These are phyloP conservation scores for Wiebesia pumilae DNA, from an alignment of 1,140 invertebrate species.

Conservation along the genomic window DNA sequence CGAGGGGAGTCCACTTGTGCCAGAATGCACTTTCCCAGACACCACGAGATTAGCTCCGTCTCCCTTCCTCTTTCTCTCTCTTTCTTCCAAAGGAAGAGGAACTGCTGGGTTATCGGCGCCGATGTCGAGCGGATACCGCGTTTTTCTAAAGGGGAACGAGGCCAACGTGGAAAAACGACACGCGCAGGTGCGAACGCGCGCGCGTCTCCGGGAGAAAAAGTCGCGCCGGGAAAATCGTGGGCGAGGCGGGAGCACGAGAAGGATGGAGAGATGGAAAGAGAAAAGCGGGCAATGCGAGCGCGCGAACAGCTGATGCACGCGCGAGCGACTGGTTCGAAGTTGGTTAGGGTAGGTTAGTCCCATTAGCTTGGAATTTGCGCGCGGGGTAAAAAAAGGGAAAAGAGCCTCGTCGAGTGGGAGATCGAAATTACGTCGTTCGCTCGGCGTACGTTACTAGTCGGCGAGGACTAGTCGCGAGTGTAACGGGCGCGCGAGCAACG, in stretches of 20 bases:
- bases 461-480: too few species aligned
- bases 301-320: not conserved
- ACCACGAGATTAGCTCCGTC: not conserved
- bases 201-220: not conserved
- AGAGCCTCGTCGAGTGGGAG: not conserved
- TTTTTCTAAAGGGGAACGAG: conserved; percentile 35
- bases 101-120: conserved; percentile 48
- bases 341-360: too few species aligned
- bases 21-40: not conserved
- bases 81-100: conserved; percentile 7
- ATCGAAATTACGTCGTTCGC: too few species aligned
- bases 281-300: not conserved
- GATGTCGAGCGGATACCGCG: conserved; percentile 45
- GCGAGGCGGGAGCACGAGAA: not conserved
- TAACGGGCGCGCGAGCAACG: too few species aligned
- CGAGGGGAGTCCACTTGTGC: not conserved
- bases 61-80: conserved; percentile 14
- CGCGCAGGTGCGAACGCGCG: not conserved
- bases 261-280: not conserved
- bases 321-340: not conserved
- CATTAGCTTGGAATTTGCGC: not conserved
- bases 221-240: not conserved
- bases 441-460: too few species aligned
- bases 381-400: not conserved
- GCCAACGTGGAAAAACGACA: conserved; percentile 34